Conservation (phyloP, 2,888 invertebrate species). For the Nowickia ferox region DNA sequence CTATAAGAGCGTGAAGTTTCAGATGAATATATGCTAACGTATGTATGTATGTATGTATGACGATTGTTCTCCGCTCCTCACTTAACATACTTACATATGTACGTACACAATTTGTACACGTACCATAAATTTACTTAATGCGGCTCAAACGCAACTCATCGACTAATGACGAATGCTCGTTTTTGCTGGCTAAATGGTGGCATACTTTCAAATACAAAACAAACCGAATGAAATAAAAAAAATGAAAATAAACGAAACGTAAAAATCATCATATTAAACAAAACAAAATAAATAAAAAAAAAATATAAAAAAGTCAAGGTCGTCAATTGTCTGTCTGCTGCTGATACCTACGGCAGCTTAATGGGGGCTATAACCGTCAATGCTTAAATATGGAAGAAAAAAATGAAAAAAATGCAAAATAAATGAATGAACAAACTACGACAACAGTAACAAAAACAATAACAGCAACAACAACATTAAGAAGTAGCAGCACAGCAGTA, state of each 20-base stretch:
- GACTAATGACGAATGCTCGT: conserved; percentile 79
- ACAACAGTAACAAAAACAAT: conserved; percentile 54
- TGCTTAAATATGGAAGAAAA: conserved; percentile 49
- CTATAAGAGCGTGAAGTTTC: background rate
- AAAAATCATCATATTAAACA: conserved; percentile 63
- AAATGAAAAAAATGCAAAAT: conserved; percentile 78
- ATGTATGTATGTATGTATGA: too few species aligned
- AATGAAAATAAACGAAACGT: conserved; percentile 53
- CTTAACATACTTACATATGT: background rate
- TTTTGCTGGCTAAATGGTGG: conserved; percentile 52
- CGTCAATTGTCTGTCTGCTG: conserved; percentile 78
- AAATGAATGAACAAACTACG: conserved; percentile 74
- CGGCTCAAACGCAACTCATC: conserved; percentile 74
- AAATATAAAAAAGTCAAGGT: conserved; percentile 77
- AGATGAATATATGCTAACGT: background rate
- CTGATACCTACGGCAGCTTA: conserved; percentile 70
- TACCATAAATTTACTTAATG: conserved; percentile 53
- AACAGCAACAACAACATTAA: conserved; percentile 41
- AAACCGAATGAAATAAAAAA: conserved; percentile 36
- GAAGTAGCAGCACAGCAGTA: conserved; percentile 62
- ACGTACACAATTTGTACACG: conserved; percentile 1
- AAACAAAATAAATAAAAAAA: conserved; percentile 68
- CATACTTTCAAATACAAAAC: conserved; percentile 61
- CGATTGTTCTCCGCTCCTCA: conserved; percentile 32
- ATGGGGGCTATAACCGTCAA: conserved; percentile 64